Evolutionary conservation across 30 jellyfish, hydroid and myxozoan species (phyloP), one percentile per base, ranked within the genome.

Genomic region (Cassiopea andromeda): DNA sequence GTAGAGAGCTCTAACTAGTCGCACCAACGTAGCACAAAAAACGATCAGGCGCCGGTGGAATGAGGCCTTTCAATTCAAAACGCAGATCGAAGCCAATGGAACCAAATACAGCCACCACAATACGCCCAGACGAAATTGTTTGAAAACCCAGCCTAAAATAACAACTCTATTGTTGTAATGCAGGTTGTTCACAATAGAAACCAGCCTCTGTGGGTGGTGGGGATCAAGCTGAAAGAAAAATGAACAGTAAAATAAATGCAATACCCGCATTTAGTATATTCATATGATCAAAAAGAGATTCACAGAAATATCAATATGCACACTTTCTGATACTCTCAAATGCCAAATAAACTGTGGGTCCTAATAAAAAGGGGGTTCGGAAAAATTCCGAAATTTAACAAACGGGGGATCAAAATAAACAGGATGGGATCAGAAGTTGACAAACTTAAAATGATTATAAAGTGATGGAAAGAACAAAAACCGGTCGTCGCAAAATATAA

Each of bases 51-150:
- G 73, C 73, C 0, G 73, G 73, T 64, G 27, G 43, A 64, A 64
- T 17, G 15, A 7, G 8, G 2, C 15, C 73, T 27, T 17, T 64
- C 15, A 14, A 64, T 64, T 5, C 2, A 64, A 7, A 5, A 64
- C 15, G 73, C 73, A 64, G 43, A 14, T 7, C 8, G 43, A 2
- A 70, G 50, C 54, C 79, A 70, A 43, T 70, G 38, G 54, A 70
- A 70, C 2, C 76, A 19, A 16, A 70, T 70, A 70, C 79, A 70
- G 54, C 79, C 79, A 70, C 79, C 79, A 14, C 38, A 4, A 70
- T 17, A 64, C 8, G 2, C 43, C 15, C 6, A 9, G 8, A 19
- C 27, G 6, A 2, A 70, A 43, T 4, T 38, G 54, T 70, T 70
- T 43, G 54, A 10, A 70, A 70, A 10, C 3, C 16, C 17, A 70